Evolutionary conservation across 2,888 invertebrate genomes (phyloP).

Genomic region (Nomada ferruginata): DNA sequence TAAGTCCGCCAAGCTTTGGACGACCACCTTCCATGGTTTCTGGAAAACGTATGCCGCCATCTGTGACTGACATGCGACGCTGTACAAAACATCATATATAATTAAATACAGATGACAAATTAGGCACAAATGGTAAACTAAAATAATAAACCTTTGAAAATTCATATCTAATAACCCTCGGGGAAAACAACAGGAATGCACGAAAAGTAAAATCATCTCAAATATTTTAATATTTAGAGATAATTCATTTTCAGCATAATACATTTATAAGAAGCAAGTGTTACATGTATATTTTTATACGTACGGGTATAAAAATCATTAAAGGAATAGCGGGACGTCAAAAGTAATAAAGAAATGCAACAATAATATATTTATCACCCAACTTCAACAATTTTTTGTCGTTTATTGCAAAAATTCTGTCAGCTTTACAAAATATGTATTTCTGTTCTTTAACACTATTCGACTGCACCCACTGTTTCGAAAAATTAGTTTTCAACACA

Average conservation of each 20-base stretch:
- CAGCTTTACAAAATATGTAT: conserved; percentile 14
- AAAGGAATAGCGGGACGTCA: conserved; percentile 6
- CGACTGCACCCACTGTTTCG: not conserved
- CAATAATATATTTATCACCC: conserved; percentile 5
- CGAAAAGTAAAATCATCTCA: not conserved
- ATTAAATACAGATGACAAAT: conserved; percentile 12
- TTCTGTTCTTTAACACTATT: not conserved
- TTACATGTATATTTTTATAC: not conserved
- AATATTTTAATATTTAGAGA: not conserved
- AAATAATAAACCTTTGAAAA: not conserved
- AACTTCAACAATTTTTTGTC: not conserved
- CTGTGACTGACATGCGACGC: conserved; percentile 99
- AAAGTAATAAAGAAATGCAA: conserved; percentile 20
- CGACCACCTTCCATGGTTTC: conserved; percentile 99
- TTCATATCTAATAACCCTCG: not conserved
- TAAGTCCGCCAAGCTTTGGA: conserved; percentile 98
- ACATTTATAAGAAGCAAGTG: not conserved
- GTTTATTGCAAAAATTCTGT: conserved; percentile 27
- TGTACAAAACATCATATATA: conserved; percentile 82
- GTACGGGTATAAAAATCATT: not conserved
- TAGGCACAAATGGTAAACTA: not conserved
- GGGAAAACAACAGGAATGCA: not conserved
- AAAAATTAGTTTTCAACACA: not conserved
- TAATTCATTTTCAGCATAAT: not conserved
- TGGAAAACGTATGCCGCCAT: conserved; percentile 97